A percentile compares a stretch with the other conserved stretches of the same genome.
Conservation (phyloP, 2,797 vertebrate genomes). For the Ptychobarbus kaznakovi region DNA sequence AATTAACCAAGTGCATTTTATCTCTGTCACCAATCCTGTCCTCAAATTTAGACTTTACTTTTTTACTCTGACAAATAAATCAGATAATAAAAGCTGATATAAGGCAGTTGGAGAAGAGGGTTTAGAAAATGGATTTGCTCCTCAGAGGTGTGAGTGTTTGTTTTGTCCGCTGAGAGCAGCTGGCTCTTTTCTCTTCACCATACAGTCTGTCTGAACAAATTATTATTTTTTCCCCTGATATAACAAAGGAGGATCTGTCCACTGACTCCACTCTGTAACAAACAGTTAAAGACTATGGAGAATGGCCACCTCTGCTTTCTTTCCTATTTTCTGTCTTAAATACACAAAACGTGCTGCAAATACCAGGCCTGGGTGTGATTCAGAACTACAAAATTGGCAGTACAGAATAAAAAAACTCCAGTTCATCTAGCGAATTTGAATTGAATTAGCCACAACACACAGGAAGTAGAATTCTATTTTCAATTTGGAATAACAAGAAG, state of each 20-base stretch:
- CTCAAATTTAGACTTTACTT: conserved; percentile 8
- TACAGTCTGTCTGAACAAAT: neutral
- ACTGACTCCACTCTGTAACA: neutral
- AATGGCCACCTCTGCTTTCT: neutral
- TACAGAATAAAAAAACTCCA: neutral
- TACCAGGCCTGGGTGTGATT: neutral
- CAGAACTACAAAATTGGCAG: neutral
- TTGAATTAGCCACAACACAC: neutral
- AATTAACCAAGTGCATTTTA: conserved; percentile 14
- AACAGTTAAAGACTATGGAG: neutral
- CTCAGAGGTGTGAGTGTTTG: neutral
- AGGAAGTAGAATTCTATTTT: neutral
- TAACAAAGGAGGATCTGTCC: neutral
- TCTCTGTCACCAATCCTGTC: conserved; percentile 3
- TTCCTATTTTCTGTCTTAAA: neutral
- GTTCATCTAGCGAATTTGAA: neutral
- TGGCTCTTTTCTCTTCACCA: neutral
- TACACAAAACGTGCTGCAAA: neutral
- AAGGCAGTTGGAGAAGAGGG: neutral
- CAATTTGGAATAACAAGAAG: neutral
- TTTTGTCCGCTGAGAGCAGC: conserved; percentile 3
- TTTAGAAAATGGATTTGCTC: conserved; percentile 9
- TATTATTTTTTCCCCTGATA: neutral
- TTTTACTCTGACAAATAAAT: conserved; percentile 22
- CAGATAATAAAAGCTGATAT: conserved; percentile 11